Base-by-base conservation (phyloP, 2,113 vertebrate species). In the Oncorhynchus gorbuscha region DNA sequence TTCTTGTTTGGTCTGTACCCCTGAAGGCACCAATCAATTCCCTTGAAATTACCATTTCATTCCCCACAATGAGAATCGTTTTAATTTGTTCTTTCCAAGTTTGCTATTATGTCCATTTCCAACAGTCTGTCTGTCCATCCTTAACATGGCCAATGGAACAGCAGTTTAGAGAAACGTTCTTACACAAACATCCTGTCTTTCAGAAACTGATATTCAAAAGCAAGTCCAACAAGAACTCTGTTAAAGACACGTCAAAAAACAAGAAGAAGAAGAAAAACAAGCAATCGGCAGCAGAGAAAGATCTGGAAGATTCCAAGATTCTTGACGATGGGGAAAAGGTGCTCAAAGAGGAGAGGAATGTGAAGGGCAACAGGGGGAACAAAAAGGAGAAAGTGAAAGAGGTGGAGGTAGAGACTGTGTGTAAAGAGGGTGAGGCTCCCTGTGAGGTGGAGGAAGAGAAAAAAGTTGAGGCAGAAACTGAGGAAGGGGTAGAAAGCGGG, bases 161-260 rank as follows among this genome's bases (percentile, higher is more conserved):
- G 14, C 69, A 45, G 78, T 28, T 49, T 20, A 64, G 75, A 64
- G 76, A 84, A 73, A 87, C 71, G 24, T 45, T 16, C 75, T 76
- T 16, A 76, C 69, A n/a, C 74, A 59, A 87, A 78, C 73, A 24
- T 76, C 14, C 79, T 89, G n/a, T 68, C 85, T 94, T 85, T 75
- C 89, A 94, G 94, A 94, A 92, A 89, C 84, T 93, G 80, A 93
- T 92, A 90, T 94, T 94, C 89, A 93, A 92, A 86, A 69, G 92
- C 28, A 94, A 93, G 85, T 90, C 91, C 73, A 91, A 83, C 89
- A 94, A 94, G 86, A 93, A 90, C 87, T 90, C 87, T 59, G 79
- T 91, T 74, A 94, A 94, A 86, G 91, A 93, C 9, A 11, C 84
- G 0, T 79, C 87, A 0, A 94, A 92, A 78, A 91, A 86, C 78